Base-by-base conservation (phyloP, 2,888 invertebrate genomes). In the Ophraella communa region DNA sequence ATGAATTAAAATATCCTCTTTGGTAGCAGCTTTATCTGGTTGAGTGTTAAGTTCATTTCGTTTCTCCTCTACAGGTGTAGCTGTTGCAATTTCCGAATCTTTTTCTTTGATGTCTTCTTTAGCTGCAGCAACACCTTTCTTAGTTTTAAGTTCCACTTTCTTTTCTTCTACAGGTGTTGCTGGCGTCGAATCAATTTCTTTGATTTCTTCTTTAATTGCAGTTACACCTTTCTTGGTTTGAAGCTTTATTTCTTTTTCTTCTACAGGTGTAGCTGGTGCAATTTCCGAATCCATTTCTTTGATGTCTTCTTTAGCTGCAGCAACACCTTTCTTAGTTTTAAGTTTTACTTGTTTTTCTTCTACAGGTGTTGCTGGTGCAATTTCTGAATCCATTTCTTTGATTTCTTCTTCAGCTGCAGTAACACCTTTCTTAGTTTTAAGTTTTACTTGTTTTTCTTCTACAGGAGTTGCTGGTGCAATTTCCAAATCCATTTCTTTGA, bases 71-170 rank as follows among this genome's bases (percentile, higher is more conserved):
- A 52, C 42, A 18, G 67, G 67, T 58, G 66, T 68, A 59, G 67
- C 55, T 51, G n/a, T n/a, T n/a, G n/a, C n/a, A n/a, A n/a, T n/a
- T n/a, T n/a, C n/a, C n/a, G n/a, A n/a, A n/a, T n/a, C n/a, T n/a
- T n/a, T n/a, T n/a, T n/a, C n/a, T n/a, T n/a, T n/a, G n/a, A 70
- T 65, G 8, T 60, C 66, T 55, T 69, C 70, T 68, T 74, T 73
- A 4, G 35, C 64, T 17, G 65, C 61, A 27, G 49, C 45, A 8
- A 62, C 49, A 18, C 20, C 62, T 54, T 64, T 45, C 27, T 49
- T 57, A 21, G 47, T 18, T 35, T 44, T 59, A 49, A 61, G 49
- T 47, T 53, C 45, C 49, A 51, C 8, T 62, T 51, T 11, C 14
- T 63, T 61, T 60, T 60, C 63, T 51, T 68, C 65, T 18, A 52